Evolutionary conservation across 2,888 invertebrate genomes (phyloP).

Genomic region (Calameuta pallipes): DNA sequence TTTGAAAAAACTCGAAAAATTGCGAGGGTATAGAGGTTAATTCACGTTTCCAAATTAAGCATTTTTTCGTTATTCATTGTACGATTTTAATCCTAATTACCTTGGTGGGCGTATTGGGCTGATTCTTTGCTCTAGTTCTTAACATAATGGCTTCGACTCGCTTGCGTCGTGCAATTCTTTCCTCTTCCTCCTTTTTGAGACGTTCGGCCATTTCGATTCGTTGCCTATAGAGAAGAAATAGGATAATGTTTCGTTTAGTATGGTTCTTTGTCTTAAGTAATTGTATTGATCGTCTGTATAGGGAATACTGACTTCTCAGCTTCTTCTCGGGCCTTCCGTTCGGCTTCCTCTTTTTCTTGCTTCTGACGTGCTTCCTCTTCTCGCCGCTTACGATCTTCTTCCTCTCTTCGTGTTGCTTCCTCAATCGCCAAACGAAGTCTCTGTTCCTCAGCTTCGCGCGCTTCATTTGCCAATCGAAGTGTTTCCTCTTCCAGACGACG

Average conservation of each 20-base stretch:
- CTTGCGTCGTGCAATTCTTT: slow-evolving; percentile 87
- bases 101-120: slow-evolving; percentile 66
- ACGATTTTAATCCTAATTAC: slow-evolving; percentile 41
- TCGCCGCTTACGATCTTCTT: slow-evolving; percentile 80
- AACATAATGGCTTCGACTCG: slow-evolving; percentile 94
- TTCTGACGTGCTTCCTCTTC: slow-evolving; percentile 75
- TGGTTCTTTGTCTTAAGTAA: neutral
- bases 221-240: slow-evolving; percentile 65
- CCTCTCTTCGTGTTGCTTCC: slow-evolving; percentile 81
- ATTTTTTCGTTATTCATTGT: neutral
- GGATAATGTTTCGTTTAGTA: neutral
- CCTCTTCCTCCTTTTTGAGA: slow-evolving; percentile 87
- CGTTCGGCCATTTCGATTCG: slow-evolving; percentile 86
- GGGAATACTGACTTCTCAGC: slow-evolving; percentile 73
- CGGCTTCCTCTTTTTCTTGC: slow-evolving; percentile 80
- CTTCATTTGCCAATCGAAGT: slow-evolving; percentile 80
- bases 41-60: neutral
- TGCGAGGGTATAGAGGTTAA: neutral
- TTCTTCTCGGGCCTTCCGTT: slow-evolving; percentile 84
- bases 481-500: slow-evolving; percentile 85
- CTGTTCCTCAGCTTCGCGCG: slow-evolving; percentile 85
- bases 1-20: too few species aligned
- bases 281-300: slow-evolving; percentile 10
- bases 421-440: slow-evolving; percentile 78
- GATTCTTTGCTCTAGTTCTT: slow-evolving; percentile 77